These are phyloP conservation scores for Pseudococcus viburni DNA, from an alignment of 2,888 invertebrate genomes.

Conservation along the genomic window DNA sequence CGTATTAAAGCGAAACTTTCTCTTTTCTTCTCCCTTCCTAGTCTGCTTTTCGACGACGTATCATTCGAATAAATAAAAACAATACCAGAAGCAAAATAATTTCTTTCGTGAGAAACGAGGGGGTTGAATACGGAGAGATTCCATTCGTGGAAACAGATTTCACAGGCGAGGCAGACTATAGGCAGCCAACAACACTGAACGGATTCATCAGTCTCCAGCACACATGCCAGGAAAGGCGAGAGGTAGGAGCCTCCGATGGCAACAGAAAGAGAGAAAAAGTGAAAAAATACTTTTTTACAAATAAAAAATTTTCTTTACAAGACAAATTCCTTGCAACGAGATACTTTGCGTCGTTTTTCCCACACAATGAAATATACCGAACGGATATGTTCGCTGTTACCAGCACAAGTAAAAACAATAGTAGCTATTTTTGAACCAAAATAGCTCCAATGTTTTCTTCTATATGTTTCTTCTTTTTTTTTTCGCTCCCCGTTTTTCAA, in stretches of 20 bases:
- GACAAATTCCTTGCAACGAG: slow-evolving; percentile 49
- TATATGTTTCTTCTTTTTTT: not conserved
- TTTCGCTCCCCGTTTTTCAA: not conserved
- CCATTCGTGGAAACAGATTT: too few species aligned
- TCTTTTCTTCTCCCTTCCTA: not conserved
- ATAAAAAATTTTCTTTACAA: slow-evolving; percentile 52
- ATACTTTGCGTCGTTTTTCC: slow-evolving; percentile 49
- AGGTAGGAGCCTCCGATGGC: not conserved
- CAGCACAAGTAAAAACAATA: slow-evolving; percentile 39
- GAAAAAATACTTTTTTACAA: slow-evolving; percentile 38
- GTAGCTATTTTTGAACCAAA: slow-evolving; percentile 42
- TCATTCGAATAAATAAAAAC: slow-evolving; percentile 46
- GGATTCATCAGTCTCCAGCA: too few species aligned
- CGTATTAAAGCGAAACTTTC: not conserved
- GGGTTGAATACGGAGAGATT: too few species aligned
- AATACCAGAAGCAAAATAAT: slow-evolving; percentile 2
- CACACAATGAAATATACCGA: slow-evolving; percentile 50
- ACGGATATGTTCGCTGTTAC: slow-evolving; percentile 40
- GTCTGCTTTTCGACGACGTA: not conserved
- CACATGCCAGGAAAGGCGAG: too few species aligned
- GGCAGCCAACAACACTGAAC: not conserved
- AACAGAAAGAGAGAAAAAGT: not conserved
- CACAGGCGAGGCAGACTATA: not conserved
- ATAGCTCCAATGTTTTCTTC: slow-evolving; percentile 7
- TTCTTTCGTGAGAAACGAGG: not conserved